These are phyloP conservation scores for Penaeus japonicus DNA, from an alignment of 1,140 invertebrate genomes.

Conservation along the genomic window DNA sequence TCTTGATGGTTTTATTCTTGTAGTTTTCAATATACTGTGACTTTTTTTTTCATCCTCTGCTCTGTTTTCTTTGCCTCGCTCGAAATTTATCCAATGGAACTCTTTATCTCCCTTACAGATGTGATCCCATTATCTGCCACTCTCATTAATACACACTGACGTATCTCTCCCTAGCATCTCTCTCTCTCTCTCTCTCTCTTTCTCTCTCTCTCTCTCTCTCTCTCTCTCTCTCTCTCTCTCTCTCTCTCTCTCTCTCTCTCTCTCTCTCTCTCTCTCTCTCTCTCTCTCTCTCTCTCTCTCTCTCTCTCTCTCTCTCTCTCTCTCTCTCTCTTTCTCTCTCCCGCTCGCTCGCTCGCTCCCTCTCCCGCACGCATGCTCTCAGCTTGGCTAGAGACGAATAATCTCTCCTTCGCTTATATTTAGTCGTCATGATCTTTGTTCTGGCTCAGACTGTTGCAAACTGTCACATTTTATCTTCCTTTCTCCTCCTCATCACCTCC, in stretches of 20 bases:
- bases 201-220: conserved; percentile 27
- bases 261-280: neutral
- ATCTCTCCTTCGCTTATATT: neutral
- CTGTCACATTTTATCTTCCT: neutral
- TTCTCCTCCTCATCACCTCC: neutral
- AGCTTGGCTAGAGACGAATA: neutral
- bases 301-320: neutral
- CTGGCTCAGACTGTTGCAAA: neutral
- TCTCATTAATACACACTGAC: neutral
- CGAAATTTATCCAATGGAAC: no score
- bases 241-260: conserved; percentile 20
- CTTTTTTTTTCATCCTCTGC: no score
- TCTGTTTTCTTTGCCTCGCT: no score
- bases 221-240: conserved; percentile 19
- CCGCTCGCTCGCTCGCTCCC: neutral
- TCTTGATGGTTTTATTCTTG: no score
- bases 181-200: conserved; percentile 31
- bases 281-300: neutral
- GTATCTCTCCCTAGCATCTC: neutral
- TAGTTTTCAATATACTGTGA: no score
- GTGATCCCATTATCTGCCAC: no score
- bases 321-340: conserved; percentile 4
- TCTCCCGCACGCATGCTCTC: neutral
- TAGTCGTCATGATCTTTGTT: no score
- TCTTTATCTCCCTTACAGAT: no score